Evolutionary conservation across 2,113 vertebrate genomes (phyloP), one percentile per base, ranked within the genome.

Genomic region (Pundamilia nyererei): DNA sequence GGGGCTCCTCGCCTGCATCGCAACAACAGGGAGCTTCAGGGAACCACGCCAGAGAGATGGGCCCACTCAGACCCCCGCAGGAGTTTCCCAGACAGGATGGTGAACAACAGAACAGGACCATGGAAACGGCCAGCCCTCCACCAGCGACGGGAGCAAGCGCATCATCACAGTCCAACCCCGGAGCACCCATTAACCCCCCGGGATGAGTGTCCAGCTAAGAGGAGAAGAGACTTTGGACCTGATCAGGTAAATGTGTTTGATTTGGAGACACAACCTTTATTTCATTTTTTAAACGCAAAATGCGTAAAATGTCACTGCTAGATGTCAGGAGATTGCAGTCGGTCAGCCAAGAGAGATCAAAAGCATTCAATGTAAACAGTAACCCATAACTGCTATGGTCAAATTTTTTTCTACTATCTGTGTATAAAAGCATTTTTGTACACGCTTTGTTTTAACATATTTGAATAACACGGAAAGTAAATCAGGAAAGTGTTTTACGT

Each of bases 121-220:
- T 95, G 95, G 95, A 96, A 96, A 89, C 92, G 96, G 11, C 93
- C 94, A 1, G 84, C 80, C 56, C 90, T 85, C 72, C 93, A 94
- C 68, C 93, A 95, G 55, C 91, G 91, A 29, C 86, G 92, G 79
- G 94, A 94, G 82, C 90, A 94, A n/a, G 89, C 58, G 24, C 89
- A 90, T 84, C 92, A 93, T 87, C 93, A 94, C 85, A 91, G 91
- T 83, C 85, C 94, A 31, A 81, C 89, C 13, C 89, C 88, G 24
- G 93, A 81, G 80, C 89, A 95, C 82, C 86, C 90, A 19, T 86
- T 91, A 21, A 87, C 92, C 42, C 80, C 87, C 1, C 89, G 93
- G 77, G 95, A 97, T 24, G 96, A 97, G 65, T 96, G 95, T 92
- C 96, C 96, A 3, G 95, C 95, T 85, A 97, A 97, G 89, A 96